Base-by-base conservation (phyloP, 2,888 invertebrate genomes). In the Tinea pellionella region DNA sequence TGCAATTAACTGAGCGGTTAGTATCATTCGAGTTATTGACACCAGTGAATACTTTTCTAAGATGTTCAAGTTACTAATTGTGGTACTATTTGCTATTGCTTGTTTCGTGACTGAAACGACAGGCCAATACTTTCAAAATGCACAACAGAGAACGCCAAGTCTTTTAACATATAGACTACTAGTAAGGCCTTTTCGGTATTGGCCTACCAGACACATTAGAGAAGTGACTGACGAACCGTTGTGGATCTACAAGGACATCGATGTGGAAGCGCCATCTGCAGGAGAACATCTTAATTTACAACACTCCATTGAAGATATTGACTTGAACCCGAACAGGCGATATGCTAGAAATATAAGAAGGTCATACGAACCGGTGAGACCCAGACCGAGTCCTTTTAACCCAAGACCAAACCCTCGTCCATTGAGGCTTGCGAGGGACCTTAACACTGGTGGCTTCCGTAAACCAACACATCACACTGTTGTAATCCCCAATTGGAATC, bases 401-500 rank as follows among this genome's bases (percentile, higher is more conserved):
- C 61, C 62, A 60, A 63, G 62, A 37, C 58, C 32, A n/a, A 57
- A 47, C 43, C 30, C n/a, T 58, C 56, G 53, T 19, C 53, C 53
- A 8, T 24, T 53, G 24, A 53, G 53, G n/a, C 13, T 53, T 12
- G 53, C 53, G 1, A 53, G 53, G 12, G 53, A 53, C n/a, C 3
- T 53, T 19, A 2, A 12, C 1, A 9, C 16, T 11, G 18, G 19
- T 9, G 24, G 24, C 9, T 18, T 24, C 12, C 66, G 62, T 43
- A 70, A 70, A 59, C 71, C 72, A 0, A 66, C 67, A 1, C 68
- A 73, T 60, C 66, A 66, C 43, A 68, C 71, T 61, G 67, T 74
- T 6, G 63, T 71, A 3, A 69, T 75, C 53, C 70, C 74, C 0
- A 74, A 74, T 37, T 76, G 73, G 73, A 75, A 75, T 60, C 75